phyloP scores from a whole-genome alignment of 2,113 vertebrate genomes.

The Cyprinodon tularosa region DNA sequence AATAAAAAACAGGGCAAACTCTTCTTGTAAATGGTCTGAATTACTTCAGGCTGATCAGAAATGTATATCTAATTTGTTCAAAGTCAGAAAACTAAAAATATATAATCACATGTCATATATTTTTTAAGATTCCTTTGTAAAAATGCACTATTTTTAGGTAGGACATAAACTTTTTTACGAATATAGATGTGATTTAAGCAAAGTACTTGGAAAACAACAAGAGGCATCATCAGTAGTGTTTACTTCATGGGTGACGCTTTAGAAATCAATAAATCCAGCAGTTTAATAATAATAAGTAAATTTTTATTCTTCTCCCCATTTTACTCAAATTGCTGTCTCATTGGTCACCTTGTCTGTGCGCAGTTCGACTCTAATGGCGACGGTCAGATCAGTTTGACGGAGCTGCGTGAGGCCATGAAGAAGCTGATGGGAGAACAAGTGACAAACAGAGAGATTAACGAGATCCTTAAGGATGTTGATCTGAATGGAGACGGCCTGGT shows the following conservation, averaged over 20 bases:
- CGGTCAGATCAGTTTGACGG: conserved; percentile 88
- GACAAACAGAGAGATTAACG: conserved; percentile 88
- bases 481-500: conserved; percentile 92
- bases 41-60: no score
- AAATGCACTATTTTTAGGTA: not conserved
- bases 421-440: conserved; percentile 92
- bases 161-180: not conserved
- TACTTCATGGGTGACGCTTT: not conserved
- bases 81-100: not conserved
- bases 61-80: not conserved
- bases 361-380: conserved; percentile 94
- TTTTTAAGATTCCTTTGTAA: not conserved
- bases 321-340: not conserved
- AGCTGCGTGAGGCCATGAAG: conserved; percentile 85
- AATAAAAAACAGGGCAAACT: no score
- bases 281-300: not conserved
- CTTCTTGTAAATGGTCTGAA: no score
- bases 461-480: conserved; percentile 91
- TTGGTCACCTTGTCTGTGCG: not conserved
- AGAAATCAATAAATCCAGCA: not conserved
- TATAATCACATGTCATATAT: not conserved
- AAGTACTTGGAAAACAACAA: not conserved
- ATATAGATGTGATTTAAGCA: not conserved
- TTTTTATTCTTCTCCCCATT: not conserved
- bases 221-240: not conserved